Percentiles rank a stretch among this genome's conserved stretches.
Conservation (phyloP, 2,888 invertebrate species). For the Geophilus truncorum region DNA sequence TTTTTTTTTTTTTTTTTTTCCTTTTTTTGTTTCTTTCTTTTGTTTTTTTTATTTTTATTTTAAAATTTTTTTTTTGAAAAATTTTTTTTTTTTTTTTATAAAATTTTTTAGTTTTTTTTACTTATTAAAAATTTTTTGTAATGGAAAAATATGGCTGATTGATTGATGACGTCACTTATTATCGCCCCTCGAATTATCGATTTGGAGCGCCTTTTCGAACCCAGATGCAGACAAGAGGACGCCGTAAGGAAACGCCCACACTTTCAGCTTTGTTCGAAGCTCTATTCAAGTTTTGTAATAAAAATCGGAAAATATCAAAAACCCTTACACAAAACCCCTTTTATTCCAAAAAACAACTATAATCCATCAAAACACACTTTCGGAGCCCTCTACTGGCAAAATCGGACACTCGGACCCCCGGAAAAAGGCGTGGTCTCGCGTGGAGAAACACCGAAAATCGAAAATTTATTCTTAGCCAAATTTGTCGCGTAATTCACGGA, state of each 20-base stretch:
- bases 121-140: not conserved
- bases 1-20: not conserved
- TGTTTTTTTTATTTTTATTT: not conserved
- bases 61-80: not conserved
- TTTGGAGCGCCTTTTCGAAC: not conserved
- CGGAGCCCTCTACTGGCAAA: too few species aligned
- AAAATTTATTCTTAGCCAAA: too few species aligned
- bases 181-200: not conserved
- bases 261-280: not conserved
- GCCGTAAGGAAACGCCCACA: not conserved
- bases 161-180: not conserved
- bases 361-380: too few species aligned
- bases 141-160: too few species aligned
- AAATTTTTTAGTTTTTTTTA: too few species aligned
- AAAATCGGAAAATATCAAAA: not conserved
- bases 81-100: not conserved
- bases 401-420: too few species aligned
- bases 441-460: too few species aligned
- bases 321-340: too few species aligned
- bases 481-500: too few species aligned
- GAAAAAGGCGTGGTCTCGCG: too few species aligned
- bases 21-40: not conserved
- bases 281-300: not conserved
- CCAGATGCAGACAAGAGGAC: not conserved
- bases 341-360: too few species aligned